A percentile compares a stretch with the other conserved stretches of the same genome.
phyloP scores from a whole-genome alignment of 1,140 invertebrate genomes.

The Calephelis virginiensis region DNA sequence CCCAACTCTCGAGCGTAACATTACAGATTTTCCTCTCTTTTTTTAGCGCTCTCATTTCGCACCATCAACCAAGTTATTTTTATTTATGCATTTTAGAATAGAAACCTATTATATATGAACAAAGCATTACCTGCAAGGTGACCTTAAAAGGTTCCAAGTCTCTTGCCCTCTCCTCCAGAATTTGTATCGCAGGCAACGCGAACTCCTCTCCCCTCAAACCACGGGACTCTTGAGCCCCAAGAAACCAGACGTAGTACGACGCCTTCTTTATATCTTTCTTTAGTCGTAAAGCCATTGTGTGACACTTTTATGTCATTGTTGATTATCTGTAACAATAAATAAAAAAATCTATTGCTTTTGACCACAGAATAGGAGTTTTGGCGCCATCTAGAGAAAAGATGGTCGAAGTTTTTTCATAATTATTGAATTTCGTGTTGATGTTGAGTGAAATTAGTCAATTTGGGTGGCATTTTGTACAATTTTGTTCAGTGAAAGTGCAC shows the following conservation, averaged over 20 bases:
- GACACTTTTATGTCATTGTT: slow-evolving; percentile 69
- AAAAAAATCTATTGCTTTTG: no score
- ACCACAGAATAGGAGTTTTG: no score
- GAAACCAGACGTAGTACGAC: slow-evolving; percentile 98
- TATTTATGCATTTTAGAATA: neutral
- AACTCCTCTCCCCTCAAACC: slow-evolving; percentile 90
- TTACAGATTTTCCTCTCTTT: no score
- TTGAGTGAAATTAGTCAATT: no score
- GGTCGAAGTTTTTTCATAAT: no score
- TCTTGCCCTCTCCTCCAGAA: slow-evolving; percentile 90
- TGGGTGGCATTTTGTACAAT: no score
- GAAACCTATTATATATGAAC: neutral
- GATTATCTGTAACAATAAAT: slow-evolving; percentile 51
- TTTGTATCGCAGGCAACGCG: slow-evolving; percentile 89
- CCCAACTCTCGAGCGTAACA: no score
- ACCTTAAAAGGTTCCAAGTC: slow-evolving; percentile 95
- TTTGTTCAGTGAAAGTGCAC: no score
- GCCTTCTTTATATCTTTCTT: slow-evolving; percentile 95
- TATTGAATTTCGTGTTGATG: no score
- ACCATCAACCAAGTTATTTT: no score
- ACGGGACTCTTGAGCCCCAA: slow-evolving; percentile 96
- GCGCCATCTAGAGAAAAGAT: no score
- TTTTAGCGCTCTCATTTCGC: no score
- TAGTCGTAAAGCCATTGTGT: slow-evolving; percentile 83
- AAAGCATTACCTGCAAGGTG: slow-evolving; percentile 84